Conservation (phyloP, 2,113 vertebrate genomes). For the Smithornis capensis region DNA sequence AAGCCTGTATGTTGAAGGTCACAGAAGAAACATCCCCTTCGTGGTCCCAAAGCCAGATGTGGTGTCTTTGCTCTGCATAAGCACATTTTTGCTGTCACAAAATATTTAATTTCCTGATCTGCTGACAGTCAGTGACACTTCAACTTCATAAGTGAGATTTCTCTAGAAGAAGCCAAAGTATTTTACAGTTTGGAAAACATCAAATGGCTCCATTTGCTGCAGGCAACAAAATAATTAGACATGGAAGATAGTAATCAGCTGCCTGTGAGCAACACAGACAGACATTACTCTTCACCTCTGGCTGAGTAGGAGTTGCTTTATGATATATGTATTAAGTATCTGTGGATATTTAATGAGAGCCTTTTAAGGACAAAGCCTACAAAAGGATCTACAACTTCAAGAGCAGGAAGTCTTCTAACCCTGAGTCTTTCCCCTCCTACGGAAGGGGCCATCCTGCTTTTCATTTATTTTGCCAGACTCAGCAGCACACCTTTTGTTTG, state of each 20-base stretch:
- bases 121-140: neutral
- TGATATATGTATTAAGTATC: neutral
- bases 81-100: neutral
- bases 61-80: neutral
- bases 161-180: neutral
- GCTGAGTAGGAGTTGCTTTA: slow-evolving; percentile 14
- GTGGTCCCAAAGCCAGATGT: neutral
- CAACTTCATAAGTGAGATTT: neutral
- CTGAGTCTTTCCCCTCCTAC: neutral
- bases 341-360: neutral
- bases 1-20: neutral
- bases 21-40: neutral
- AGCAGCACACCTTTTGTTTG: neutral
- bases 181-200: neutral
- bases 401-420: neutral
- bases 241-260: neutral
- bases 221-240: neutral
- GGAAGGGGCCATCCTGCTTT: neutral
- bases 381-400: neutral
- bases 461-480: neutral
- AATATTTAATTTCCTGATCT: neutral
- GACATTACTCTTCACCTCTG: slow-evolving; percentile 30
- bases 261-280: slow-evolving; percentile 27
- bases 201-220: neutral
- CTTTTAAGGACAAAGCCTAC: slow-evolving; percentile 24